Evolutionary conservation across 2,797 vertebrate genomes (phyloP).

Genomic region (Scleropages formosus): DNA sequence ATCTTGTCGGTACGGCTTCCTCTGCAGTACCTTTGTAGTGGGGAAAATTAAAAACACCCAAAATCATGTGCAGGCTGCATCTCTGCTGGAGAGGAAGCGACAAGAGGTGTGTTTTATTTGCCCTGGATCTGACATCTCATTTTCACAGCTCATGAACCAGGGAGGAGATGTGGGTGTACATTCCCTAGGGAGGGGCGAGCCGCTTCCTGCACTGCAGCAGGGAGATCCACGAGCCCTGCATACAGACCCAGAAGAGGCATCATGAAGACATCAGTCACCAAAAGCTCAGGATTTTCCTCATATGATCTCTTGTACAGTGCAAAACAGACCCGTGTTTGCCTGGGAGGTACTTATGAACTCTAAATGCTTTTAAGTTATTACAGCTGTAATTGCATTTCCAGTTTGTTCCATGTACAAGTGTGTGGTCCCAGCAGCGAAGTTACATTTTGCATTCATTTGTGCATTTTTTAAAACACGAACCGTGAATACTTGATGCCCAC

Average conservation of each 20-base stretch:
- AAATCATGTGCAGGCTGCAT: not conserved
- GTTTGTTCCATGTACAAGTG: no score
- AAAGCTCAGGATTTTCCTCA: not conserved
- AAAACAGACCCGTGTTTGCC: not conserved
- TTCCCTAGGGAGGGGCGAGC: not conserved
- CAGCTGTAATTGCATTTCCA: no score
- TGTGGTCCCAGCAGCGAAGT: no score
- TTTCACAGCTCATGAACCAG: not conserved
- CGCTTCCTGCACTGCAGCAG: not conserved
- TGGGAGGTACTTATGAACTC: not conserved
- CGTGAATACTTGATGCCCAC: no score
- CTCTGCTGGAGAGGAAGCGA: not conserved
- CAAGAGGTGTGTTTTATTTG: slow-evolving; percentile 5
- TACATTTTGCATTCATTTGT: no score
- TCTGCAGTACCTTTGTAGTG: not conserved
- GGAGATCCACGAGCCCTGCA: not conserved
- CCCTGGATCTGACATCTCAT: no score
- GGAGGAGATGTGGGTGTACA: slow-evolving; percentile 1
- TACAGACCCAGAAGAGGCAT: not conserved
- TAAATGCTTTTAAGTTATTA: not conserved
- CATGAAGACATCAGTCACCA: no score
- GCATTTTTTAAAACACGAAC: no score
- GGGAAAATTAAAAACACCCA: not conserved
- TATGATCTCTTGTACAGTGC: not conserved
- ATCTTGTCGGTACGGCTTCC: not conserved